Percentiles rank a stretch among this genome's conserved stretches.
These are phyloP conservation scores for Edolisoma coerulescens DNA, from an alignment of 2,113 vertebrate genomes.

Conservation along the genomic window DNA sequence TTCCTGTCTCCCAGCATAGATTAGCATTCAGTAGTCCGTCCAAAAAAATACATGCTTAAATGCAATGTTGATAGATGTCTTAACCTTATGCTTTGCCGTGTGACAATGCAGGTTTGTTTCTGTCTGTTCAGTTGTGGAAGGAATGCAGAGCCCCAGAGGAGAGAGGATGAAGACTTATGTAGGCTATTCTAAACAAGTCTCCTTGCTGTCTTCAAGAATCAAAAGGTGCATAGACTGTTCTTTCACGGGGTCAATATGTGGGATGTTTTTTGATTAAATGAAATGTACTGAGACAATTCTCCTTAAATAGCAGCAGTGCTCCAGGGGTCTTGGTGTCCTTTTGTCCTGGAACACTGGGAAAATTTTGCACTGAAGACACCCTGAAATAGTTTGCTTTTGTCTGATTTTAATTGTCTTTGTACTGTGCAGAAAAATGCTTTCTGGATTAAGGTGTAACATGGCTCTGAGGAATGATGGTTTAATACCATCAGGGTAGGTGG, in stretches of 20 bases:
- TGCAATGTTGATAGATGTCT: background rate
- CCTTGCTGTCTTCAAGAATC: background rate
- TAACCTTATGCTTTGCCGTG: background rate
- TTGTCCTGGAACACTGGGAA: background rate
- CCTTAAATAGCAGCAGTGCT: background rate
- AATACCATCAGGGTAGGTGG: background rate
- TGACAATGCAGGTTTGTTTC: background rate
- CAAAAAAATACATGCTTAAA: background rate
- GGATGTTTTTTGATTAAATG: background rate
- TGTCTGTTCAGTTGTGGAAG: background rate
- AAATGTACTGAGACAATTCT: background rate
- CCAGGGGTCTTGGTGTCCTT: background rate
- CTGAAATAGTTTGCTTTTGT: background rate
- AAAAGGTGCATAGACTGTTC: background rate
- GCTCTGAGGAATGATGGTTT: background rate
- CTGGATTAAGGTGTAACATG: background rate
- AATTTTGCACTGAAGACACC: background rate
- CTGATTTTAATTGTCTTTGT: background rate
- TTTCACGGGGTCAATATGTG: background rate
- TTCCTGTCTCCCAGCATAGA: background rate
- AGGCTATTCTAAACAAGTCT: background rate
- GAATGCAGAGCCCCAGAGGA: background rate
- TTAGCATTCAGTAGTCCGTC: background rate
- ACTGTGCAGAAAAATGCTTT: background rate
- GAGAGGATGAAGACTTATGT: background rate